phyloP scores from a whole-genome alignment of 2,888 invertebrate species.

The Atrina japonica region DNA sequence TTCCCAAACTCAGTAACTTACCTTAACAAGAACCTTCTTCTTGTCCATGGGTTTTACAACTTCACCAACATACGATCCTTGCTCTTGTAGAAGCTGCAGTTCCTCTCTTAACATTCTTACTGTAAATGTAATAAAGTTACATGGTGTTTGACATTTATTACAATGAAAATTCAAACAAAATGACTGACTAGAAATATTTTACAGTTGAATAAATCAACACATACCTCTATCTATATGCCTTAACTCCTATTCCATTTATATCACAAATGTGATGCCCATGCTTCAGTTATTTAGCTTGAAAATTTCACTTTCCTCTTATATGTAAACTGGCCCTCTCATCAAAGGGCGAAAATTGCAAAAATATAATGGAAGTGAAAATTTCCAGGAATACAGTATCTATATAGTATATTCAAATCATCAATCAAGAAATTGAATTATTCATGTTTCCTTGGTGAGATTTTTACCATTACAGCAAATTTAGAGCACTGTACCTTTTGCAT shows the following conservation, averaged over 20 bases:
- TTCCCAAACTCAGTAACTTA: no score
- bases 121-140: constrained; percentile 78
- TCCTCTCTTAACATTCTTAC: constrained; percentile 99
- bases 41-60: constrained; percentile 99
- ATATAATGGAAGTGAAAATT: no score
- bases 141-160: background rate
- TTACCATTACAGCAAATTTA: no score
- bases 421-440: no score
- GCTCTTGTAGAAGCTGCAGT: constrained; percentile 95
- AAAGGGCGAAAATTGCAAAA: no score
- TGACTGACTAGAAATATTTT: background rate
- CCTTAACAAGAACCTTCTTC: constrained; percentile 98
- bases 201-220: background rate
- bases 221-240: background rate
- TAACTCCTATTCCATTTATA: background rate
- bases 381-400: no score
- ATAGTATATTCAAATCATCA: no score
- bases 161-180: background rate
- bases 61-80: constrained; percentile 99
- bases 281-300: no score
- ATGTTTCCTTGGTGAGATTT: no score
- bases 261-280: no score
- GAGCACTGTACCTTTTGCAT: constrained; percentile 99
- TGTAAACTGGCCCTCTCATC: no score
- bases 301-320: no score